Base-by-base conservation (phyloP, 2,797 vertebrate genomes). In the Telmatherina bonti region DNA sequence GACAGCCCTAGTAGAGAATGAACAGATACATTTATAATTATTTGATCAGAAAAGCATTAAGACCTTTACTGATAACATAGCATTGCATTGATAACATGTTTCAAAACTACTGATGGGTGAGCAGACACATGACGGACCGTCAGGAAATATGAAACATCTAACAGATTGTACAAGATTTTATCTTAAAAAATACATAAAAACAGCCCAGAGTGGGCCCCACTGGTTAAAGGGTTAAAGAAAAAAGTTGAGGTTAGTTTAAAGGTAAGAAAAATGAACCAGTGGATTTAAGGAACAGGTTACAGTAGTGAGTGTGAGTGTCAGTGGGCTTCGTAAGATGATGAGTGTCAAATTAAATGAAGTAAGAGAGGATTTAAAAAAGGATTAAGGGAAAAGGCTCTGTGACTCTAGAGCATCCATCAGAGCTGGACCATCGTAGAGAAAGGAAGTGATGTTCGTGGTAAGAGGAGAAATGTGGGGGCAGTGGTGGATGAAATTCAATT, bases 361-460 rank as follows among this genome's bases (percentile, higher is more conserved):
- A 72, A 64, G 60, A 31, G 49, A 72, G 43, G 75, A 72, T 52
- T 58, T 56, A 52, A 75, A 67, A 53, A 9, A n/a, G n/a, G 69
- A 75, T 85, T 76, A 79, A 62, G 47, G 31, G 54, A 69, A 61
- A 53, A 74, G 24, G 64, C 62, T 29, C 10, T 51, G 45, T n/a
- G n/a, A n/a, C n/a, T n/a, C n/a, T n/a, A n/a, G n/a, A n/a, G n/a
- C 49, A 73, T 78, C 62, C 29, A 57, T 62, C 47, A 24, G 47
- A 51, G n/a, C 47, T 51, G 47, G 47, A 51, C 3, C 11, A 22
- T 51, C 1, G 62, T 3, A 31, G 24, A 15, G 67, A 27, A 54
- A 31, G 22, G 60, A 74, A 13, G 43, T 31, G 33, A 70, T 27
- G 55, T 36, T 30, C 0, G 2, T 56, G 52, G 27, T 27, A 41